These are phyloP conservation scores for Fregata magnificens DNA, from an alignment of 2,113 vertebrate species.

Conservation along the genomic window DNA sequence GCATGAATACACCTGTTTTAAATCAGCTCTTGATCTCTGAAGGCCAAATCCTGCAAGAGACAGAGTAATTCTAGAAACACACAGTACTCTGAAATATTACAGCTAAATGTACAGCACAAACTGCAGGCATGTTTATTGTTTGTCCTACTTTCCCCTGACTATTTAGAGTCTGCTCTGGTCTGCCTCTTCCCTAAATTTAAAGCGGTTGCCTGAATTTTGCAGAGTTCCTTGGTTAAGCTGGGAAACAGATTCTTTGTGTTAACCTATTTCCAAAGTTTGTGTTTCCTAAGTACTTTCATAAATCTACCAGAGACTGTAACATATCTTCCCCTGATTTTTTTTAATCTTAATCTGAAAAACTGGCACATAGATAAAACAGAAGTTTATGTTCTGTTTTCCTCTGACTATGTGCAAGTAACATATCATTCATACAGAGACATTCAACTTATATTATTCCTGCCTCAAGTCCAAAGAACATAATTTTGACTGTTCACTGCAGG, in stretches of 20 bases:
- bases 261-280: conserved; percentile 32
- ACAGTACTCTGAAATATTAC: neutral
- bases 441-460: conserved; percentile 6
- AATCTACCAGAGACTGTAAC: neutral
- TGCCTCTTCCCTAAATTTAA: neutral
- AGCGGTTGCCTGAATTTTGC: neutral
- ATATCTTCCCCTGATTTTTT: neutral
- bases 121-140: conserved; percentile 25
- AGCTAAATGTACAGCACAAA: conserved; percentile 22
- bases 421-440: conserved; percentile 5
- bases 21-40: conserved; percentile 32
- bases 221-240: neutral
- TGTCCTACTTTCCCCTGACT: conserved; percentile 8
- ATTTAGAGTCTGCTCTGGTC: neutral
- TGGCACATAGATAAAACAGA: neutral
- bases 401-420: neutral
- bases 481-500: conserved; percentile 32
- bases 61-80: neutral
- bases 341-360: conserved; percentile 24
- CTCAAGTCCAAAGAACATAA: conserved; percentile 45
- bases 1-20: neutral
- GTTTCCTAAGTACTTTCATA: conserved; percentile 15
- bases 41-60: neutral
- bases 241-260: neutral
- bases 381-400: conserved; percentile 7